Evolutionary conservation across 1,140 invertebrate species (phyloP), one percentile per base, ranked within the genome.

Genomic region (Rhyacophila brunnea): DNA sequence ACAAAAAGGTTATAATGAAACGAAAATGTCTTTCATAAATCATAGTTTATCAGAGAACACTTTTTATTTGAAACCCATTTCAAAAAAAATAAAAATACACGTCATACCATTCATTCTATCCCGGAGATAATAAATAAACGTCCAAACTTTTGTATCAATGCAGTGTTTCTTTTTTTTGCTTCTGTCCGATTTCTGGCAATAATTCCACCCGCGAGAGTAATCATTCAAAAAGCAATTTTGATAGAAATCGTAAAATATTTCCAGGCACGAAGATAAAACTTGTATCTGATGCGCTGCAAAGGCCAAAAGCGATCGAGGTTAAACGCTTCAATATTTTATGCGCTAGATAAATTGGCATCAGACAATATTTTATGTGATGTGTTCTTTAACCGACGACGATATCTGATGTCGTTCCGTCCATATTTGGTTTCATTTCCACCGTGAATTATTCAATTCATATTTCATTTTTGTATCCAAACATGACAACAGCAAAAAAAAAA

Each of bases 171-270:
- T 40, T 40, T 40, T 40, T 40, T 15, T 11, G 38, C 38, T 13
- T 40, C 38, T 15, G n/a, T 40, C 38, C 15, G n/a, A 15, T 40
- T 38, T n/a, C 44, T 28, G 52, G 13, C 49, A 62, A 51, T 62
- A 62, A 58, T 52, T 62, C 34, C 17, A 48, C 60, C 54, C 54
- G 15, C 28, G 43, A 40, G 43, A 48, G 54, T 45, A 53, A 62
- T 62, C 43, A 56, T 53, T 62, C 54, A 58, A 35, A 62, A 55
- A 46, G 54, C 53, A 44, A 58, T 52, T 51, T 43, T 51, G 42
- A 53, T 52, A 62, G 40, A 58, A 62, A 62, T 58, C 49, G 46
- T 14, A 56, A 55, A 53, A 62, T 45, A 43, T 36, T 55, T 34
- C 34, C 19, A 15, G n/a, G 38, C 42, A 45, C 7, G 23, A 35